These are phyloP conservation scores for Silurus asotus DNA, from an alignment of 2,113 vertebrate species.

Conservation along the genomic window DNA sequence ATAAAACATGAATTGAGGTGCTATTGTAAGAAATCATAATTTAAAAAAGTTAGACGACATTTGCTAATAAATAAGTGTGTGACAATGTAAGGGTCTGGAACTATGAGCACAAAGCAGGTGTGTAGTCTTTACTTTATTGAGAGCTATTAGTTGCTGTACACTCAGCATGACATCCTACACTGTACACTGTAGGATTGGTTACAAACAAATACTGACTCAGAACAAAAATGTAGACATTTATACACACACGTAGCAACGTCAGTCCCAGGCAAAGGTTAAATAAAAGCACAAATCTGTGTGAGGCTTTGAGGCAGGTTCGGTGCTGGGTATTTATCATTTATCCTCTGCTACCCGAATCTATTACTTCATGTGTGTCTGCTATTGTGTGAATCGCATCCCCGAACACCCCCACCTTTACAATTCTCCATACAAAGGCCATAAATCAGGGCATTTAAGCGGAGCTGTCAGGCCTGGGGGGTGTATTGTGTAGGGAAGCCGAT, in stretches of 20 bases:
- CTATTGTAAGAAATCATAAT: background rate
- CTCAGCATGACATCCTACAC: slow-evolving; percentile 38
- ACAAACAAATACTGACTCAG: slow-evolving; percentile 72
- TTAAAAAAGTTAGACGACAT: background rate
- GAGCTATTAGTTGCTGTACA: slow-evolving; percentile 7
- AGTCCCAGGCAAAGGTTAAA: slow-evolving; percentile 75
- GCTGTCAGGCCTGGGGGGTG: slow-evolving; percentile 68
- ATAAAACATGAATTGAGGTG: background rate
- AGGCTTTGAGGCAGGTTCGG: slow-evolving; percentile 64
- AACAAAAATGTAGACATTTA: slow-evolving; percentile 85
- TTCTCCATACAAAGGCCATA: slow-evolving; percentile 74
- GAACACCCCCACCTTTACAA: background rate
- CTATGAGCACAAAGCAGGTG: background rate
- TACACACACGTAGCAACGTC: slow-evolving; percentile 71
- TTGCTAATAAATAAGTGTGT: background rate
- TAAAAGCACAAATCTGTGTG: slow-evolving; percentile 38
- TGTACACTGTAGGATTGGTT: slow-evolving; percentile 65
- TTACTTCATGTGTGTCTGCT: slow-evolving; percentile 58
- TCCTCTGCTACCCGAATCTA: slow-evolving; percentile 55
- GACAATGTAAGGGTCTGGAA: background rate
- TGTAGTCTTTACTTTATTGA: slow-evolving; percentile 16
- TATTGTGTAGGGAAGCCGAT: slow-evolving; percentile 77
- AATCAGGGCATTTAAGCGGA: slow-evolving; percentile 80
- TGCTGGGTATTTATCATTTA: slow-evolving; percentile 65
- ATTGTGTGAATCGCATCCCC: slow-evolving; percentile 61